These are phyloP conservation scores for Gorsachius magnificus DNA, from an alignment of 2,797 vertebrate species.

Conservation along the genomic window DNA sequence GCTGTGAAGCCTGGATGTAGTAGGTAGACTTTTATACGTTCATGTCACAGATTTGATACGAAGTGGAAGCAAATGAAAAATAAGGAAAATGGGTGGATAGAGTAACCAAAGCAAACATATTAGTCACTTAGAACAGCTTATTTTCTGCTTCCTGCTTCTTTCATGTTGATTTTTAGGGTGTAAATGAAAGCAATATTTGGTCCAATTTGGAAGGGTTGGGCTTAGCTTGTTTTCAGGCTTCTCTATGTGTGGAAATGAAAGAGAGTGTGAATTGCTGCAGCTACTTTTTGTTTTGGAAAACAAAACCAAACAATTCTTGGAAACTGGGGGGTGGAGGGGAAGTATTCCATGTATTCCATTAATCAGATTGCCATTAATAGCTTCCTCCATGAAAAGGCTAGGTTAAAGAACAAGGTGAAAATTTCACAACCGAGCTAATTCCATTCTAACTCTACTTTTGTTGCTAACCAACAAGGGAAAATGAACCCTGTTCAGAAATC, in stretches of 20 bases:
- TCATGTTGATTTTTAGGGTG: conserved; percentile 13
- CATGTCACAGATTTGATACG: neutral
- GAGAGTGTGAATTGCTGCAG: neutral
- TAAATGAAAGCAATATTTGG: neutral
- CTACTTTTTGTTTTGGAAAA: neutral
- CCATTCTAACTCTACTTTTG: neutral
- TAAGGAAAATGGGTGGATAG: neutral
- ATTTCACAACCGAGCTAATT: neutral
- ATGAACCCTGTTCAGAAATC: neutral
- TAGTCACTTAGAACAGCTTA: neutral
- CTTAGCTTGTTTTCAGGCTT: neutral
- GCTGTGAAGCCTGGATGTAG: neutral
- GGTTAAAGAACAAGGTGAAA: neutral
- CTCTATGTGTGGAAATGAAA: neutral
- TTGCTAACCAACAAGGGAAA: neutral
- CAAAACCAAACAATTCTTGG: neutral
- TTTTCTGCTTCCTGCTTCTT: conserved; percentile 19
- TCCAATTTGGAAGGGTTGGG: neutral
- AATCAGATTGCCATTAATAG: neutral
- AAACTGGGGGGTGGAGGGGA: neutral
- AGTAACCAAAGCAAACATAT: conserved; percentile 17
- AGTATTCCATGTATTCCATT: neutral
- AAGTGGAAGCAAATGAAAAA: conserved; percentile 6
- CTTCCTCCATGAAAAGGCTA: neutral
- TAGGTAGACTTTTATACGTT: neutral